Base-by-base conservation (phyloP, 64 coral and sea anemone species). In the Hydrozoanthus tunicans region DNA sequence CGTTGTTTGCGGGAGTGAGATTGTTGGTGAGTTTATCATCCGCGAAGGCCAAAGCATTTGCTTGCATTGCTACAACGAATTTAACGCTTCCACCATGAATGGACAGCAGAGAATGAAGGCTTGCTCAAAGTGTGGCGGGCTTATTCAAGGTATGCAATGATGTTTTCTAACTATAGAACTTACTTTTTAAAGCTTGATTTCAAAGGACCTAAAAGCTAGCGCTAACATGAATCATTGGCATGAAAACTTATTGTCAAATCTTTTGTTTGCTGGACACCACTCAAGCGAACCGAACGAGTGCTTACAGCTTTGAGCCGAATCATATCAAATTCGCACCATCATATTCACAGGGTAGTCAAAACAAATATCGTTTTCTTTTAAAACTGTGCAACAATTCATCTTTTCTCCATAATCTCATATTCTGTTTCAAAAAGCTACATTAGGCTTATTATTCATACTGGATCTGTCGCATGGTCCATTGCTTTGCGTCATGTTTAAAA, bases 1-100 rank as follows among this genome's bases (percentile, higher is more conserved):
- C 43, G 52, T 6, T 59, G 84, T 74, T 1, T 88, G 84, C 13
- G 70, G 70, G 5, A 58, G 69, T 60, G 84, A 74, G 17, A 88
- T 88, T 74, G 53, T 73, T 74, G 84, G 84, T 56, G 84, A 88
- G 84, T 88, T 88, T 59, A 72, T 88, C 53, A 88, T 88, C 74
- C 84, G 84, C 5, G 84, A 88, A 11, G 84, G 84, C 14, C 84
- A 88, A 27, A 73, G 70, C 68, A 73, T 88, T 59, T 88, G 84
- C 3, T 57, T 88, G 54, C 56, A 73, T 60, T 88, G 84, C 43
- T 73, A 88, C 20, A 73, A 88, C 9, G 68, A 88, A 4, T 12
- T 51, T 26, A 73, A 88, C 24, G 20, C 67, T 13, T 32, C 26
- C 59, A 4, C 60, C 24, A 58, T 66, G 12, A 88, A 88, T 56